These are phyloP conservation scores for Drosophila fungiperda DNA, from an alignment of 2,888 invertebrate species.

Conservation along the genomic window DNA sequence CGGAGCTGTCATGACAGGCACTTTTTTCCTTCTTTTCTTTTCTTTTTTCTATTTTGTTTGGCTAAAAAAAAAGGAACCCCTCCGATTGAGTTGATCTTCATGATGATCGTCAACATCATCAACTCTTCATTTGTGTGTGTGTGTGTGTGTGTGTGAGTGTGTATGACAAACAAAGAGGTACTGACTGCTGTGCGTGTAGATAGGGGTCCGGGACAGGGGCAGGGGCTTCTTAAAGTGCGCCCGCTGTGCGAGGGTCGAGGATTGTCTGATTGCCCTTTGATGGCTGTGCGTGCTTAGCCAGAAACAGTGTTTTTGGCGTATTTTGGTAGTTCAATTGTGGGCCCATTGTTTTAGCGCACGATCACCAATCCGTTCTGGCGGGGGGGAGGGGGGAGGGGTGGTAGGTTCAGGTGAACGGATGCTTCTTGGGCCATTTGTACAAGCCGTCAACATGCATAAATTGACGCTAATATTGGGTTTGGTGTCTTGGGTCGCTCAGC, in stretches of 20 bases:
- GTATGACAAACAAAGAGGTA: constrained; percentile 73
- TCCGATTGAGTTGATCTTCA: constrained; percentile 77
- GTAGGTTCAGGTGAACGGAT: background rate
- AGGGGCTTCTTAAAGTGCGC: constrained; percentile 34
- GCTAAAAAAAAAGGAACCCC: constrained; percentile 23
- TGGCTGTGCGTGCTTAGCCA: constrained; percentile 67
- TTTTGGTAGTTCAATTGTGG: constrained; percentile 79
- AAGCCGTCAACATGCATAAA: constrained; percentile 75
- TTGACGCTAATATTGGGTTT: constrained; percentile 73
- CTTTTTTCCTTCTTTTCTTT: constrained; percentile 29
- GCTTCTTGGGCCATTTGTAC: constrained; percentile 59
- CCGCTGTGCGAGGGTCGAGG: constrained; percentile 64
- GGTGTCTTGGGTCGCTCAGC: constrained; percentile 22
- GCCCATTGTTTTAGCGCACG: constrained; percentile 71
- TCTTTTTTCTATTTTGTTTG: constrained; percentile 1
- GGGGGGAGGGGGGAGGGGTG: too few species aligned
- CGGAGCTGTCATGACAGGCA: constrained; percentile 49
- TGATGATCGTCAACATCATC: constrained; percentile 66
- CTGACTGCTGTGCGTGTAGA: constrained; percentile 5
- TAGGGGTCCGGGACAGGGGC: background rate
- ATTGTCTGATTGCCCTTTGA: constrained; percentile 26
- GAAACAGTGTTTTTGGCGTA: constrained; percentile 70
- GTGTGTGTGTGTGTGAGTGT: constrained; percentile 67
- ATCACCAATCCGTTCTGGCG: constrained; percentile 18
- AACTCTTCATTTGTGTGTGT: constrained; percentile 78